Evolutionary conservation across 1,140 invertebrate genomes (phyloP), one percentile per base, ranked within the genome.

Genomic region (Heliconius hermathena): DNA sequence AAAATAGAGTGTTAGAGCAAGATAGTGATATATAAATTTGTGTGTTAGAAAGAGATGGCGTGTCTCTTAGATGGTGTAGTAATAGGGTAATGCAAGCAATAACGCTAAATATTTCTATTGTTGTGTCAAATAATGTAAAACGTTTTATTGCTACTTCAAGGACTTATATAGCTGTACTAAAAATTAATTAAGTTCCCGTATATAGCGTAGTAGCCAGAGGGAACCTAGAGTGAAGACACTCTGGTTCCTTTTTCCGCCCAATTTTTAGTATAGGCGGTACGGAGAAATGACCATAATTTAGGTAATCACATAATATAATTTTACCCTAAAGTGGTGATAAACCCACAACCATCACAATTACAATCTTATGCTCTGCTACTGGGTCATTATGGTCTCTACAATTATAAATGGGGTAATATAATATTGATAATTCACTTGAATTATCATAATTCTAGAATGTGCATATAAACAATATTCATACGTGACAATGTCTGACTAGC

Each of bases 41-140:
- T 49, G 22, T 66, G 81, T 60, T 81, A 29, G 82, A 85, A 83
- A 81, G 80, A 82, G 84, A 82, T 66, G 74, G 49, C 73, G 73
- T 29, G n/a, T 22, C 20, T 57, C n/a, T 22, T n/a, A 22, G 83
- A 87, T 82, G 79, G 83, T 82, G 79, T 71, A 72, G 71, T 81
- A 82, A 85, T 85, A 83, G 83, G 82, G 85, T 82, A 84, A 81
- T 79, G 82, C 81, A 87, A 85, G 83, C 78, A 81, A 82, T 75
- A 66, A 77, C 83, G 87, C 83, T 85, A 87, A 85, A 82, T 79
- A 78, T 79, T 84, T 72, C 71, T 73, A 52, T 78, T 76, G 66
- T 82, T 57, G 78, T 71, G 54, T 80, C 46, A 57, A 22, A 11
- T 57, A 57, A n/a, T 57, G 54, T 57, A 22, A 22, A 57, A n/a